These are phyloP conservation scores for Gonocerus acuteangulatus DNA, from an alignment of 2,888 invertebrate genomes.

Conservation along the genomic window DNA sequence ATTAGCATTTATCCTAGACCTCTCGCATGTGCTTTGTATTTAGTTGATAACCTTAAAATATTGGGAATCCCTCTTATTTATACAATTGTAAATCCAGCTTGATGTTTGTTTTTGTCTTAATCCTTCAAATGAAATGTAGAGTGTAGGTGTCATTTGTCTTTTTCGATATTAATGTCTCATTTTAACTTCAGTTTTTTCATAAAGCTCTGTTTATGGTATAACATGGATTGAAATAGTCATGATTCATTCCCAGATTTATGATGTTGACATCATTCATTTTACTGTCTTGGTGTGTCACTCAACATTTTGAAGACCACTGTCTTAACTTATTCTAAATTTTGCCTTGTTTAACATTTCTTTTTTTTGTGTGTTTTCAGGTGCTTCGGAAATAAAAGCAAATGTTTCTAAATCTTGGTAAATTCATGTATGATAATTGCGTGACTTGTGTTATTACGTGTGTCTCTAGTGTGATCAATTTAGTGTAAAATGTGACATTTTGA, in stretches of 20 bases:
- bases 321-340: no score
- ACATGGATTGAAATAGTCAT: background rate
- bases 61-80: background rate
- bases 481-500: conserved; percentile 23
- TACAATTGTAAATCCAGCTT: conserved; percentile 7
- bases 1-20: background rate
- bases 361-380: background rate
- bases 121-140: background rate
- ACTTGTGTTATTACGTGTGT: background rate
- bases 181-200: no score
- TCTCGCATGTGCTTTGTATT: background rate
- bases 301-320: no score
- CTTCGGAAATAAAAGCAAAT: conserved; percentile 6
- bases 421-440: background rate
- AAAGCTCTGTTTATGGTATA: no score
- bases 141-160: background rate
- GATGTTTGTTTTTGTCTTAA: background rate
- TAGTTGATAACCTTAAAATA: background rate
- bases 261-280: background rate
- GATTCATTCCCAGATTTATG: background rate
- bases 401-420: conserved; percentile 4
- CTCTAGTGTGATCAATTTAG: conserved; percentile 1
- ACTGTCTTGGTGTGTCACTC: background rate
- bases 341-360: no score
- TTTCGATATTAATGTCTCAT: no score